phyloP scores from a whole-genome alignment of 2,888 invertebrate genomes.

The Zaprionus lineosus region DNA sequence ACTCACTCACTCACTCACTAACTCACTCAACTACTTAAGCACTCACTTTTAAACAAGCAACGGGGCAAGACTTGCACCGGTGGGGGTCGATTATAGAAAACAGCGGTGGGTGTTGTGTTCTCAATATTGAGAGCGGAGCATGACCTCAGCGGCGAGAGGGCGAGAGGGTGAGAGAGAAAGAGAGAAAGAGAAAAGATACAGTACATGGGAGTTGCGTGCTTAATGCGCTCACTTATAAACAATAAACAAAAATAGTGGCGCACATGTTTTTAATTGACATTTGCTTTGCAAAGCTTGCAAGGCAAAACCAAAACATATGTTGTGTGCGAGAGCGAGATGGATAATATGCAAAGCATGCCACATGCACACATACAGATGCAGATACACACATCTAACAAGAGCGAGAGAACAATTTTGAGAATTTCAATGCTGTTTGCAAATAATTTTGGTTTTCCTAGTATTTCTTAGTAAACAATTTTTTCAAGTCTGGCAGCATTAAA shows the following conservation, averaged over 20 bases:
- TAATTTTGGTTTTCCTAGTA: slow-evolving; percentile 5
- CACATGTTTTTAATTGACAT: slow-evolving; percentile 76
- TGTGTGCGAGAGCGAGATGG: slow-evolving; percentile 26
- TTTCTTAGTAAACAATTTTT: slow-evolving; percentile 20
- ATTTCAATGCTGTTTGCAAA: slow-evolving; percentile 49
- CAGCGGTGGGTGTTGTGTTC: slow-evolving; percentile 42
- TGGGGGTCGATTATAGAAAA: slow-evolving; percentile 47
- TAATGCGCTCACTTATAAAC: slow-evolving; percentile 72
- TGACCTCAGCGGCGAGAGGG: slow-evolving; percentile 58
- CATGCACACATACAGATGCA: slow-evolving; percentile 1
- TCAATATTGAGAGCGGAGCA: slow-evolving; percentile 16
- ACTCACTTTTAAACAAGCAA: background rate
- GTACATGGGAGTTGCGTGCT: slow-evolving; percentile 19
- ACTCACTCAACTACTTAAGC: too few species aligned
- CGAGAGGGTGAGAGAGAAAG: slow-evolving; percentile 5
- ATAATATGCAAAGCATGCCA: background rate
- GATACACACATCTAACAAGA: background rate
- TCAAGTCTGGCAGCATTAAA: slow-evolving; percentile 34
- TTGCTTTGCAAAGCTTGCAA: slow-evolving; percentile 48
- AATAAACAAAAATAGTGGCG: slow-evolving; percentile 75
- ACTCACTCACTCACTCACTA: background rate
- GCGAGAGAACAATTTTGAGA: slow-evolving; percentile 22
- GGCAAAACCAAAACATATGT: slow-evolving; percentile 64
- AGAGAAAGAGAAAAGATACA: slow-evolving; percentile 6
- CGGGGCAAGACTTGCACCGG: slow-evolving; percentile 59